These are phyloP conservation scores for Pantherophis alleghaniensis DNA, from an alignment of 2,797 vertebrate genomes.

Conservation along the genomic window DNA sequence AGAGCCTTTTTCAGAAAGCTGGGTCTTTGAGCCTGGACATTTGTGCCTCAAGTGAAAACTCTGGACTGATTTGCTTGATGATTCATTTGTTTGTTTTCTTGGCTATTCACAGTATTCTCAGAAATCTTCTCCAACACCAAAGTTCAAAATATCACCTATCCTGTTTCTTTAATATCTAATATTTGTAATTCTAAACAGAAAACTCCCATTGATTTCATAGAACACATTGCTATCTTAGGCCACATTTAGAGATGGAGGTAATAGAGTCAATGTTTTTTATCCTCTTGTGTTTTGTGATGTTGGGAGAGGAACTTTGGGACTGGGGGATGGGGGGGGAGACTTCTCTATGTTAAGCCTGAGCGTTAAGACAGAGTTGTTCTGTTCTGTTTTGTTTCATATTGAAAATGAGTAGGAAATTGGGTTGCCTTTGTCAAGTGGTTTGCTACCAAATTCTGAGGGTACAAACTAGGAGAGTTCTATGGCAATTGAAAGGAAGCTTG, in stretches of 20 bases:
- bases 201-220: background rate
- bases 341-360: background rate
- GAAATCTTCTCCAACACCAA: background rate
- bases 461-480: background rate
- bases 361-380: background rate
- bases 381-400: background rate
- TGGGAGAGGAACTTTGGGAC: background rate
- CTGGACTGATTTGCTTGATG: background rate
- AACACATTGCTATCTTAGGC: background rate
- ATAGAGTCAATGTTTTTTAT: background rate
- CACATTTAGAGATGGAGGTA: background rate
- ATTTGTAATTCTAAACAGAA: background rate
- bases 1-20: background rate
- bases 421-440: background rate
- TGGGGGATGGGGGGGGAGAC: background rate
- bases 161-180: background rate
- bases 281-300: background rate
- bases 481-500: background rate
- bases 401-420: background rate
- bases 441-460: background rate
- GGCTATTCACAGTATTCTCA: background rate
- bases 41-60: background rate
- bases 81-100: background rate
- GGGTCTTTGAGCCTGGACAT: background rate
- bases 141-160: background rate